A percentile compares a stretch with the other conserved stretches of the same genome.
These are phyloP conservation scores for Anguilla megastoma DNA, from an alignment of 2,797 vertebrate genomes.

Conservation along the genomic window DNA sequence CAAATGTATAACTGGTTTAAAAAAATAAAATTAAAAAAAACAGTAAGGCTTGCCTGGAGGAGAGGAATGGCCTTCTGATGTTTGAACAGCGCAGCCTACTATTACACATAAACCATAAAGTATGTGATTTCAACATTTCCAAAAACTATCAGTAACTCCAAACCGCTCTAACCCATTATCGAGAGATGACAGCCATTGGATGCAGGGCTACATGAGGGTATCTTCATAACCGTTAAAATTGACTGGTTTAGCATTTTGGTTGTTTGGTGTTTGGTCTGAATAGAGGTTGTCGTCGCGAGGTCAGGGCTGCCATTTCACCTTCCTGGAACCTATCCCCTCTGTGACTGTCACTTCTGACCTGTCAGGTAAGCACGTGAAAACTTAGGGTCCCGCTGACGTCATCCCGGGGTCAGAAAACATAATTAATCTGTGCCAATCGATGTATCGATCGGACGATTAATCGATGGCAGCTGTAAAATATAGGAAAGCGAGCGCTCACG, in stretches of 20 bases:
- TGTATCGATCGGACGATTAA: conserved; percentile 77
- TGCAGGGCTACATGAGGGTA: not conserved
- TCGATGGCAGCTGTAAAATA: conserved; percentile 39
- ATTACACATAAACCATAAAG: not conserved
- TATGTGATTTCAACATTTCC: not conserved
- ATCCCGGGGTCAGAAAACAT: conserved; percentile 60
- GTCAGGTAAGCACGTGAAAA: conserved; percentile 44
- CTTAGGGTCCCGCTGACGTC: conserved; percentile 34
- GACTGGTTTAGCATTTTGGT: not conserved
- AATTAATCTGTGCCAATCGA: conserved; percentile 83
- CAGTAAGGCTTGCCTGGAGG: not conserved
- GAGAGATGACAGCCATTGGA: not conserved
- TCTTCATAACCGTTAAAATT: not conserved
- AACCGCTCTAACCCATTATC: not conserved
- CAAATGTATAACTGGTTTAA: not conserved
- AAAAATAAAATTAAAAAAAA: not conserved
- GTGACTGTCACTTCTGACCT: conserved; percentile 66
- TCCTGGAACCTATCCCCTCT: not conserved
- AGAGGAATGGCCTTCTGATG: not conserved
- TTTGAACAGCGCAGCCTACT: not conserved
- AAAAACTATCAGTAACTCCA: not conserved
- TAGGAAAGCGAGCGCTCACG: not conserved
- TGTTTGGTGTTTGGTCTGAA: not conserved
- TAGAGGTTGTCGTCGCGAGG: not conserved
- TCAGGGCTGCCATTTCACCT: not conserved